Evolutionary conservation across 2,888 invertebrate species (phyloP).

Genomic region (Synanthedon formicaeformis): DNA sequence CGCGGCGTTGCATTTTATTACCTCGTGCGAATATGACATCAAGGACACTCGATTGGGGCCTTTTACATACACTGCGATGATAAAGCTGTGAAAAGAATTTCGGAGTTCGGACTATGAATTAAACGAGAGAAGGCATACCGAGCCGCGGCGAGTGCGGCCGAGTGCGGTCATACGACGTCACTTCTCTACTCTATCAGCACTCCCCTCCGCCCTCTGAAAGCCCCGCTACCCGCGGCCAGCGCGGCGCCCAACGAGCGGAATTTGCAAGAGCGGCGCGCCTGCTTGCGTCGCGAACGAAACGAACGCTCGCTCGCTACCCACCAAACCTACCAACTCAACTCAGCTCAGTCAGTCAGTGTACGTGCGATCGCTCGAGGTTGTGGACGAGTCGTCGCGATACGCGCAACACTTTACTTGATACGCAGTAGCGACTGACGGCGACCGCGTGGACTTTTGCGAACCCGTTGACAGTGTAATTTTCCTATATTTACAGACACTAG

Average conservation of each 20-base stretch:
- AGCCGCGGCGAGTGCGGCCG: conserved; percentile 31
- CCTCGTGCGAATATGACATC: conserved; percentile 13
- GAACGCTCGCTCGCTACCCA: conserved; percentile 5
- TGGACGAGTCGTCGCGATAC: conserved; percentile 45
- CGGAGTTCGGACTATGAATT: conserved; percentile 29
- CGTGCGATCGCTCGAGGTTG: conserved; percentile 58
- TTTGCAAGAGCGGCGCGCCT: conserved; percentile 56
- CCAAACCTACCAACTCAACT: conserved; percentile 21
- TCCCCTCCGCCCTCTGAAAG: conserved; percentile 33
- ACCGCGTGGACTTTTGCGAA: conserved; percentile 57
- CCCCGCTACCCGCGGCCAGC: conserved; percentile 21
- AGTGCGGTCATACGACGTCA: conserved; percentile 47
- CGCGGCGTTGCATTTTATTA: background rate
- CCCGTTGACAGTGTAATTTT: conserved; percentile 17
- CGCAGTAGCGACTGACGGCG: conserved; percentile 56
- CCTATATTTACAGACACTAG: background rate
- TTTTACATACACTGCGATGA: conserved; percentile 14
- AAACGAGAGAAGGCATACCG: conserved; percentile 17
- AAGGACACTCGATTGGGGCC: conserved; percentile 23
- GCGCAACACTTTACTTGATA: conserved; percentile 53
- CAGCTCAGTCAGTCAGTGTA: conserved; percentile 46
- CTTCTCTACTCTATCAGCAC: conserved; percentile 46
- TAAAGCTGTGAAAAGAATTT: conserved; percentile 31
- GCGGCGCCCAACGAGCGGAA: conserved; percentile 59
- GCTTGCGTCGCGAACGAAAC: conserved; percentile 45